Evolutionary conservation across 2,888 invertebrate genomes (phyloP), one percentile per base, ranked within the genome.

Genomic region (Agrotis puta): DNA sequence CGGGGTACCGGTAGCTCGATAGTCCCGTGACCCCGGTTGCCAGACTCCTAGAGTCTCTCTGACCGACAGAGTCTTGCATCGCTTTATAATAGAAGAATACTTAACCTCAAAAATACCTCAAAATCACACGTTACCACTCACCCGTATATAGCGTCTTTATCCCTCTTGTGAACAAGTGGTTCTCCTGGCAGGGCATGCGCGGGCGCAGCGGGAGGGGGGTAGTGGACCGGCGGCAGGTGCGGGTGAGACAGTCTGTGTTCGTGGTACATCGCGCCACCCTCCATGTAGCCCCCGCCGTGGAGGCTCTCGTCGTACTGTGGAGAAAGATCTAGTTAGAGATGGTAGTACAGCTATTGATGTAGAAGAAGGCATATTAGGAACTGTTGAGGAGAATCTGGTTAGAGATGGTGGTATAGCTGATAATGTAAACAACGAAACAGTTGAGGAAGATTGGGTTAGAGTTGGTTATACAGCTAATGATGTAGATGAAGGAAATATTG

Each of bases 131-230:
- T 94, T 95, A 95, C 95, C 95, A 91, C 98, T 98, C 97, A 99
- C 99, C 99, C 99, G 97, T 99, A 99, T 95, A 99, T 99, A 93
- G 99, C 99, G 97, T 99, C 99, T 97, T 99, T 99, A 97, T 99
- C 99, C 94, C 99, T 97, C 97, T 99, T 99, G 96, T 98, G 98
- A 90, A 98, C 98, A 96, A 99, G 98, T 90, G 98, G 98, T 95
- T 96, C 97, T 91, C 97, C 97, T 89, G 98, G 98, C 97, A 98
- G 97, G 93, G 98, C 98, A 96, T 98, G 98, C 97, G 98, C 98
- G 89, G 98, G 97, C 97, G 98, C 98, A 92, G 98, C 97, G 93
- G 98, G 98, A 95, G 98, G 97, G 94, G 98, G 97, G 97, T 98
- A 97, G 98, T 98, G 97, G 93, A 97, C 97, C 86, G 97, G 97